These are phyloP conservation scores for Cheilosia soror DNA, from an alignment of 2,888 invertebrate species.

Conservation along the genomic window DNA sequence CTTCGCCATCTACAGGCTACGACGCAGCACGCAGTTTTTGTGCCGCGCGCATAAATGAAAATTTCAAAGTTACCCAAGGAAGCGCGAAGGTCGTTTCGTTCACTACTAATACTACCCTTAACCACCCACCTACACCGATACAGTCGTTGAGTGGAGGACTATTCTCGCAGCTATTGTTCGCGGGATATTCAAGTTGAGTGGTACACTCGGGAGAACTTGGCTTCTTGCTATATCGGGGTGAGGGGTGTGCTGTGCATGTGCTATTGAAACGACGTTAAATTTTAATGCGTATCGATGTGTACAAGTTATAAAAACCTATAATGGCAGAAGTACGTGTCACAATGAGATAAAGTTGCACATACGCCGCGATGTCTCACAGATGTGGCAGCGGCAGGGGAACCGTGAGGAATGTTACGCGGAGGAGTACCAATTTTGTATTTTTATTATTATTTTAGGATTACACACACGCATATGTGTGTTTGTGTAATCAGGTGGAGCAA, in stretches of 20 bases:
- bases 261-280: constrained; percentile 74
- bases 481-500: constrained; percentile 32
- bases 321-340: constrained; percentile 73
- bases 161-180: constrained; percentile 61
- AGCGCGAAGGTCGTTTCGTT: constrained; percentile 59
- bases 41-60: constrained; percentile 68
- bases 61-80: constrained; percentile 62
- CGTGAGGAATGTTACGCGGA: constrained; percentile 54
- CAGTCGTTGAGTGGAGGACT: constrained; percentile 29
- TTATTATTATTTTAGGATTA: constrained; percentile 27
- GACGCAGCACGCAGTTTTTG: constrained; percentile 58
- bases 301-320: constrained; percentile 75
- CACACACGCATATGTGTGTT: neutral
- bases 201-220: constrained; percentile 57
- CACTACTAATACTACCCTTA: constrained; percentile 63
- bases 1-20: constrained; percentile 3
- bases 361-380: constrained; percentile 28
- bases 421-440: constrained; percentile 22
- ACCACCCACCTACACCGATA: neutral
- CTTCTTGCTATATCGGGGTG: neutral
- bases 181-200: constrained; percentile 62
- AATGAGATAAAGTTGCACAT: constrained; percentile 74
- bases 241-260: constrained; percentile 52
- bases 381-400: constrained; percentile 17
- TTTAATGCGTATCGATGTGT: constrained; percentile 75